Evolutionary conservation across 2,888 invertebrate species (phyloP).

Genomic region (Dioctria linearis): DNA sequence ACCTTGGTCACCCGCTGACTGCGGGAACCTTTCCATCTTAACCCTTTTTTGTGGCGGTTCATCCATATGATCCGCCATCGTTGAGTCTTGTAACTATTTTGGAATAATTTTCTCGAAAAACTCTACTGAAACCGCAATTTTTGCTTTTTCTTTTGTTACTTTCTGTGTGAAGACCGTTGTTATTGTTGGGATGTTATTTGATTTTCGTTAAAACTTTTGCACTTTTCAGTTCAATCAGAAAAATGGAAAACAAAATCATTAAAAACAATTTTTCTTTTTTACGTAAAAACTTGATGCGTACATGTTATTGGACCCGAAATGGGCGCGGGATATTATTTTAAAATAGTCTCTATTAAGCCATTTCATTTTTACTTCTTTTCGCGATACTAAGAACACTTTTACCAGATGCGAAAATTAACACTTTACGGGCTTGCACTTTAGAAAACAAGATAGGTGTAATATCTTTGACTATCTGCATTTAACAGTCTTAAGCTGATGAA

Average conservation of each 20-base stretch:
- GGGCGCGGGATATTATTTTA: conserved; percentile 32
- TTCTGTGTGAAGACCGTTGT: conserved; percentile 2
- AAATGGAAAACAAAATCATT: conserved; percentile 46
- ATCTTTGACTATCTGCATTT: neutral
- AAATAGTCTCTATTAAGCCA: conserved; percentile 21
- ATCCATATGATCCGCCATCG: conserved; percentile 96
- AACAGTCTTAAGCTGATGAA: neutral
- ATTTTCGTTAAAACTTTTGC: conserved; percentile 23
- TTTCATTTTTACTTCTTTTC: conserved; percentile 34
- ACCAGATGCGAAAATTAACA: conserved; percentile 20
- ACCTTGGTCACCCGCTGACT: conserved; percentile 60
- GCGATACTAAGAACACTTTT: conserved; percentile 7
- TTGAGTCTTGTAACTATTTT: conserved; percentile 59
- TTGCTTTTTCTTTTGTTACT: neutral
- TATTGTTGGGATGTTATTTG: conserved; percentile 5
- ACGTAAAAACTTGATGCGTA: conserved; percentile 32
- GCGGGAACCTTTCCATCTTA: conserved; percentile 75
- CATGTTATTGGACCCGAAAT: conserved; percentile 32
- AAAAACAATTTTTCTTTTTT: conserved; percentile 23
- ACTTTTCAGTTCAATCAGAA: conserved; percentile 38
- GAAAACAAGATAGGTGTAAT: neutral
- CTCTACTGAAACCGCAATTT: conserved; percentile 23
- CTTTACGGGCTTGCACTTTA: conserved; percentile 17
- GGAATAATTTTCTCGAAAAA: conserved; percentile 22
- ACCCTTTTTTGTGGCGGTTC: conserved; percentile 97